These are phyloP conservation scores for Coregonus suidteri DNA, from an alignment of 2,797 vertebrate genomes.

Conservation along the genomic window DNA sequence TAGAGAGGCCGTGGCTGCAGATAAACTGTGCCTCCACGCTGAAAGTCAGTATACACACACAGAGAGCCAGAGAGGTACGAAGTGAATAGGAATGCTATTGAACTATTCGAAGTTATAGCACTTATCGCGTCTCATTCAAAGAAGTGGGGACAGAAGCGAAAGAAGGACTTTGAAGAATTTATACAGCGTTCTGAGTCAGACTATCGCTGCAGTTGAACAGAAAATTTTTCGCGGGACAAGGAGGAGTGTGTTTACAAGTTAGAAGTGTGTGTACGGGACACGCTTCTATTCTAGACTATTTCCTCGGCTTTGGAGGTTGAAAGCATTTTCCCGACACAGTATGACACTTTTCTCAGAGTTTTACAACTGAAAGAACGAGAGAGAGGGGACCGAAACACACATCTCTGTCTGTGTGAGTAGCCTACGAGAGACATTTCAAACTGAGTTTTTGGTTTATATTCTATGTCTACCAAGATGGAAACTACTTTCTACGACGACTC, in stretches of 20 bases:
- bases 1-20: slow-evolving; percentile 86
- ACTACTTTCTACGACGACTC: slow-evolving; percentile 99
- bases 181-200: slow-evolving; percentile 4
- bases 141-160: slow-evolving; percentile 35
- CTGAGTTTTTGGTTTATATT: slow-evolving; percentile 72
- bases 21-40: slow-evolving; percentile 95
- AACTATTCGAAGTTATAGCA: slow-evolving; percentile 34
- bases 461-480: slow-evolving; percentile 99
- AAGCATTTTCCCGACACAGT: too few species aligned
- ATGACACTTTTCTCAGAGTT: background rate
- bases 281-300: background rate
- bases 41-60: slow-evolving; percentile 84
- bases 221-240: background rate
- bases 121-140: slow-evolving; percentile 37
- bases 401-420: slow-evolving; percentile 13
- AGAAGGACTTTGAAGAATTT: slow-evolving; percentile 44
- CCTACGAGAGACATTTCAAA: background rate
- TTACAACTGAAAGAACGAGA: slow-evolving; percentile 32
- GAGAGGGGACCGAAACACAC: background rate
- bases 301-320: background rate
- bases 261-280: slow-evolving; percentile 33
- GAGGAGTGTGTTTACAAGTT: slow-evolving; percentile 42
- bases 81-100: slow-evolving; percentile 13
- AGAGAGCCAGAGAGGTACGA: slow-evolving; percentile 44
- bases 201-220: background rate